phyloP scores from a whole-genome alignment of 2,797 vertebrate genomes.

The Tokudaia tokunoshimensis region DNA sequence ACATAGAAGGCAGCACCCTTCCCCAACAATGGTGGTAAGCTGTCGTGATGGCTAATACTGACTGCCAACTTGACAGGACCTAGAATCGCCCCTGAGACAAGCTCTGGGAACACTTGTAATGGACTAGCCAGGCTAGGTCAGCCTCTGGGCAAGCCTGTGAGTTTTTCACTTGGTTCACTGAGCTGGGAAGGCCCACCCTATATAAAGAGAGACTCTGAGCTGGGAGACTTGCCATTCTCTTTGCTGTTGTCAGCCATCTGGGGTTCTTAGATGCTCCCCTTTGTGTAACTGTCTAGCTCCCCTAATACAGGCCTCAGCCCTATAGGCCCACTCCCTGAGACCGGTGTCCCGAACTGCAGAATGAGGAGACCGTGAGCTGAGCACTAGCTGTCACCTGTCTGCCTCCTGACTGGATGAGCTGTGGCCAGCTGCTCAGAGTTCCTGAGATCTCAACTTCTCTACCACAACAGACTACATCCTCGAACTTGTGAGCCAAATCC shows the following conservation, averaged over 20 bases:
- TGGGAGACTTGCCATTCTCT: background rate
- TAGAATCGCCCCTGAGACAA: background rate
- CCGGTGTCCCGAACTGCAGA: background rate
- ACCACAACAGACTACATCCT: no score
- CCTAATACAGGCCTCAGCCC: background rate
- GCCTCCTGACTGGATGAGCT: background rate
- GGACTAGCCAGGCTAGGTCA: background rate
- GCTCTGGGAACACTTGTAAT: background rate
- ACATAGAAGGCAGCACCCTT: background rate
- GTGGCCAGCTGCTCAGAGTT: background rate
- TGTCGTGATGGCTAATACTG: background rate
- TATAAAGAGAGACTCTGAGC: background rate
- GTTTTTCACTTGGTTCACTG: background rate
- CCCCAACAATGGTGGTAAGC: background rate
- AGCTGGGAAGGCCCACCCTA: background rate
- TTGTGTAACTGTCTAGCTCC: background rate
- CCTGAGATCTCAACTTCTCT: background rate
- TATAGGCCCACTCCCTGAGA: background rate
- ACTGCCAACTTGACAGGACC: background rate
- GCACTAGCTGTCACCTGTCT: background rate
- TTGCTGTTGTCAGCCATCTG: background rate
- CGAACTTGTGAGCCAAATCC: background rate
- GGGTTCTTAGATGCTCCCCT: background rate
- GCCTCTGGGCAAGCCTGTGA: background rate
- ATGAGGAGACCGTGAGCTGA: background rate